Conservation (phyloP, 2,113 vertebrate species). For the Bettongia penicillata region DNA sequence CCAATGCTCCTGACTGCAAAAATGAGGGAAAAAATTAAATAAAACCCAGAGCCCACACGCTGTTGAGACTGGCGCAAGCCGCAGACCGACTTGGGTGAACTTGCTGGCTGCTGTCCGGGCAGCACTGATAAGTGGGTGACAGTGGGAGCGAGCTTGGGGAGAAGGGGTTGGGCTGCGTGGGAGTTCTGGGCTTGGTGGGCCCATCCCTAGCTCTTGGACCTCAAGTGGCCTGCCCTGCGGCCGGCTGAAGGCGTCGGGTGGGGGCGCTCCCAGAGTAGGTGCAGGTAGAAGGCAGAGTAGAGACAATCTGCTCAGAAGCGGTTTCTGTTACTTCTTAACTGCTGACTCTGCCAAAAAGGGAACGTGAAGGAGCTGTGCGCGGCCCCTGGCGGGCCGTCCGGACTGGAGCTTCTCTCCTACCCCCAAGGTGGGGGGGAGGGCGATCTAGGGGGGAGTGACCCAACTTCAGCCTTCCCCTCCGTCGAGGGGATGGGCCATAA, state of each 20-base stretch:
- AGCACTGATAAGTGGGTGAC: not conserved
- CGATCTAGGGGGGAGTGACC: not conserved
- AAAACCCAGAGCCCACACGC: constrained; percentile 11
- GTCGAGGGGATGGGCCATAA: not conserved
- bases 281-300: not conserved
- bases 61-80: not conserved
- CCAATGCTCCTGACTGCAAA: constrained; percentile 34
- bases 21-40: constrained; percentile 2
- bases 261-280: not conserved
- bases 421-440: not conserved
- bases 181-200: constrained; percentile 11
- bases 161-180: not conserved
- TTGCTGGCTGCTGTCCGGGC: not conserved
- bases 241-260: not conserved
- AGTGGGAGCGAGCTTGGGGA: not conserved
- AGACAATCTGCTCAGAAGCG: not conserved
- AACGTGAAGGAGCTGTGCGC: not conserved
- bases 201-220: not conserved
- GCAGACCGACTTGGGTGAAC: constrained; percentile 10
- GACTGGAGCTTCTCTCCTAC: not conserved
- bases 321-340: not conserved
- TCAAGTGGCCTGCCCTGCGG: not conserved
- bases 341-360: not conserved
- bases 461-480: not conserved
- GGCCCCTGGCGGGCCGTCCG: not conserved